These are phyloP conservation scores for Tholera decimalis DNA, from an alignment of 2,888 invertebrate species.

Conservation along the genomic window DNA sequence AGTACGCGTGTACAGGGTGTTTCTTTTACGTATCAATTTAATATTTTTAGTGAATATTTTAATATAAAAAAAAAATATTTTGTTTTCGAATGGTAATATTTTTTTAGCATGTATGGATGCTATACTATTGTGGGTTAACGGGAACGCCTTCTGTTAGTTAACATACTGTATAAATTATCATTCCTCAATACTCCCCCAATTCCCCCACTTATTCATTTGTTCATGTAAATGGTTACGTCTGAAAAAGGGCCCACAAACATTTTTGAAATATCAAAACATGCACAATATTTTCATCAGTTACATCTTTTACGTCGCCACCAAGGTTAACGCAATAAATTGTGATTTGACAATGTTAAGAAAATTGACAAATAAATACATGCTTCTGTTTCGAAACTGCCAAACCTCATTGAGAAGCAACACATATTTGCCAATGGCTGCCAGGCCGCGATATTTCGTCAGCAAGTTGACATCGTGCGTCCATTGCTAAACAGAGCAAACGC, in stretches of 20 bases:
- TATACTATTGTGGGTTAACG: too few species aligned
- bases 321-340: constrained; percentile 4
- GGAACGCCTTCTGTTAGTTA: too few species aligned
- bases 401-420: constrained; percentile 34
- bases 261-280: neutral
- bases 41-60: too few species aligned
- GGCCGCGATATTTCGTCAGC: constrained; percentile 47
- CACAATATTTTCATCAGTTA: neutral
- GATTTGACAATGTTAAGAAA: constrained; percentile 15
- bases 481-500: constrained; percentile 51
- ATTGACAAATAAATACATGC: constrained; percentile 23
- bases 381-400: constrained; percentile 28
- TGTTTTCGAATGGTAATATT: too few species aligned
- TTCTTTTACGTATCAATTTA: too few species aligned
- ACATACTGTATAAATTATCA: too few species aligned
- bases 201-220: too few species aligned
- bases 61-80: too few species aligned
- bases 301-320: neutral
- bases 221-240: too few species aligned
- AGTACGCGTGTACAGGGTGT: too few species aligned
- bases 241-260: neutral
- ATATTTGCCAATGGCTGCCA: constrained; percentile 48
- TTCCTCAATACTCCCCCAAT: too few species aligned
- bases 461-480: constrained; percentile 57
- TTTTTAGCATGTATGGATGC: too few species aligned